Evolutionary conservation across 1,140 invertebrate genomes (phyloP), one percentile per base, ranked within the genome.

Genomic region (Bacillus rossius): DNA sequence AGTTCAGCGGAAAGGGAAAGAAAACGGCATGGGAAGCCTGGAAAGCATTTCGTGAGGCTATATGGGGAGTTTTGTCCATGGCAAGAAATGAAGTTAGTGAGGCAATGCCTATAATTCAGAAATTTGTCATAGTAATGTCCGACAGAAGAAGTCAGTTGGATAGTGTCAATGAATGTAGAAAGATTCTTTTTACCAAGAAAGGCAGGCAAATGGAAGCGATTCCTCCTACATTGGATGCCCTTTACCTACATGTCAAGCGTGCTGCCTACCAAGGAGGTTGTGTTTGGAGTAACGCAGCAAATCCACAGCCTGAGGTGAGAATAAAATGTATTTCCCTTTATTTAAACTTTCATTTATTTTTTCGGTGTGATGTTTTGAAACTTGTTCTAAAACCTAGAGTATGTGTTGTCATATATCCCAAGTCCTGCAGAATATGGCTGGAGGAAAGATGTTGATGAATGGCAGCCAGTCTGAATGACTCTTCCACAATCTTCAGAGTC

Each of bases 1-100:
- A 8, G 13, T 70, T 68, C 43, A n/a, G 38, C 42, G 59, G 60
- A 26, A 53, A 51, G 41, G 59, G 66, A 16, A 68, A 67, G 60
- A 67, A 58, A 49, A 61, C 47, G 13, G 60, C 62, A 19, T 64
- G 62, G 55, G 42, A 64, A 10, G 60, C 62, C 17, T 67, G 67
- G 62, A 57, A 59, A 42, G 48, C 42, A 40, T 63, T 47, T 60
- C 29, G 43, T 50, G 61, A 66, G 25, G 57, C 65, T 17, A 60
- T 60, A 10, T 34, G n/a, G 25, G 59, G 52, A 7, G 64, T 67
- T 38, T 37, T 37, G 23, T 25, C 29, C 17, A 53, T 64, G 16
- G 29, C 47, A 10, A 49, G 55, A 7, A 5, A 14, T 55, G 5
- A 54, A 16, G 20, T 19, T 34, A 23, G 20, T 17, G 14, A 23